A percentile compares a stretch with the other conserved stretches of the same genome.
phyloP scores from a whole-genome alignment of 1,140 invertebrate genomes.

The Aphelenchoides besseyi region DNA sequence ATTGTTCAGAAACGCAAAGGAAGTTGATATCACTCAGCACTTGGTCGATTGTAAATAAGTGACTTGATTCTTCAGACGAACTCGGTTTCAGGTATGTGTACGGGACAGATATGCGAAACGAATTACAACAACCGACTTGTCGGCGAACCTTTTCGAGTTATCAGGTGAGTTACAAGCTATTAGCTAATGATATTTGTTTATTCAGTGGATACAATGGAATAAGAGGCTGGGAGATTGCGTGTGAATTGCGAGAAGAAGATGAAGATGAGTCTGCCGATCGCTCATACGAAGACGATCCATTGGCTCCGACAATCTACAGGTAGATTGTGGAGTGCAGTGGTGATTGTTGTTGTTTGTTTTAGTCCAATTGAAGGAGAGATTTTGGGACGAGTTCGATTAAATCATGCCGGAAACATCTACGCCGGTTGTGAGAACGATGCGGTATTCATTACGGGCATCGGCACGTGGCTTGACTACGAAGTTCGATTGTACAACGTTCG shows the following conservation, averaged over 20 bases:
- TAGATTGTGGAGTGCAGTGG: neutral
- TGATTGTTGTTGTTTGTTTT: neutral
- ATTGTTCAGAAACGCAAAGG: constrained; percentile 47
- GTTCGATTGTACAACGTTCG: constrained; percentile 57
- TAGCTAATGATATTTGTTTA: no score
- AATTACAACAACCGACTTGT: constrained; percentile 53
- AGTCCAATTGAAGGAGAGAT: constrained; percentile 53
- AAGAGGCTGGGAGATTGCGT: constrained; percentile 55
- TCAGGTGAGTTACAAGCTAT: constrained; percentile 55
- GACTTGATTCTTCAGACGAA: neutral
- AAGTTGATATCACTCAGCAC: constrained; percentile 58
- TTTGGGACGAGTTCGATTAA: constrained; percentile 51
- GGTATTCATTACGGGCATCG: constrained; percentile 57
- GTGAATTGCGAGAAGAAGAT: constrained; percentile 44
- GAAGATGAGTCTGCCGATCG: constrained; percentile 37
- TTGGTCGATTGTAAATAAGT: constrained; percentile 53
- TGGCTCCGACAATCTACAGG: constrained; percentile 47
- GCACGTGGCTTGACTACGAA: constrained; percentile 54
- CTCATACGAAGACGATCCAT: constrained; percentile 25
- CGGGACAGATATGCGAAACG: constrained; percentile 62
- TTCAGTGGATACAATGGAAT: constrained; percentile 59
- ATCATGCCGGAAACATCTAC: constrained; percentile 43
- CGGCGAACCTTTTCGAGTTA: constrained; percentile 49
- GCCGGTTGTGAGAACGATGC: constrained; percentile 58
- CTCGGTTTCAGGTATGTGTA: constrained; percentile 59